A percentile compares a stretch with the other conserved stretches of the same genome.
phyloP scores from a whole-genome alignment of 2,888 invertebrate species.

The Protodeltote pygarga region DNA sequence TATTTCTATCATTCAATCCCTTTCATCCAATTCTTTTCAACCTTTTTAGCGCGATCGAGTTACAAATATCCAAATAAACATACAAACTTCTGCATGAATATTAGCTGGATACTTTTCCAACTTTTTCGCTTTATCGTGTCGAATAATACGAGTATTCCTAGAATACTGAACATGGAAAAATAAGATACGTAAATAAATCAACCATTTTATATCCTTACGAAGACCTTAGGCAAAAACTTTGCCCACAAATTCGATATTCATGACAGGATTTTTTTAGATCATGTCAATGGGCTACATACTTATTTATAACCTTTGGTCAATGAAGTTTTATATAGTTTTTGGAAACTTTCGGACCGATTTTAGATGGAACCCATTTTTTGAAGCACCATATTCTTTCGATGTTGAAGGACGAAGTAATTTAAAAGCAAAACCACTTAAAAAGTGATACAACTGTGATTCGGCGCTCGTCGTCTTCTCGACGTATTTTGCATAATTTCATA shows the following conservation, averaged over 20 bases:
- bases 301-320: no score
- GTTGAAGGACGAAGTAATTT: constrained; percentile 29
- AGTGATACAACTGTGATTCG: constrained; percentile 50
- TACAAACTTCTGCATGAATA: no score
- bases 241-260: constrained; percentile 19
- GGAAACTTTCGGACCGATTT: constrained; percentile 9
- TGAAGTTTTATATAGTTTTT: no score
- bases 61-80: no score
- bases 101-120: no score
- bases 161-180: constrained; percentile 4
- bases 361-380: constrained; percentile 16
- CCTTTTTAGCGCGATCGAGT: no score
- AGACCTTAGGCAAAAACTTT: constrained; percentile 10
- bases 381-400: constrained; percentile 33
- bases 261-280: constrained; percentile 13
- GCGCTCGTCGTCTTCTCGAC: constrained; percentile 41
- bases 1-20: no score
- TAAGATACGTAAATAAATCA: constrained; percentile 8
- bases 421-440: constrained; percentile 43
- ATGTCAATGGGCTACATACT: constrained; percentile 3
- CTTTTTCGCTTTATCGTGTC: constrained; percentile 3
- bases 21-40: no score
- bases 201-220: constrained; percentile 7
- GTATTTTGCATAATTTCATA: constrained; percentile 72
- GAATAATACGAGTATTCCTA: not conserved